Percentiles rank a stretch among this genome's conserved stretches.
Evolutionary conservation across 1,140 invertebrate species (phyloP).

Genomic region (Zaprionus africanus): DNA sequence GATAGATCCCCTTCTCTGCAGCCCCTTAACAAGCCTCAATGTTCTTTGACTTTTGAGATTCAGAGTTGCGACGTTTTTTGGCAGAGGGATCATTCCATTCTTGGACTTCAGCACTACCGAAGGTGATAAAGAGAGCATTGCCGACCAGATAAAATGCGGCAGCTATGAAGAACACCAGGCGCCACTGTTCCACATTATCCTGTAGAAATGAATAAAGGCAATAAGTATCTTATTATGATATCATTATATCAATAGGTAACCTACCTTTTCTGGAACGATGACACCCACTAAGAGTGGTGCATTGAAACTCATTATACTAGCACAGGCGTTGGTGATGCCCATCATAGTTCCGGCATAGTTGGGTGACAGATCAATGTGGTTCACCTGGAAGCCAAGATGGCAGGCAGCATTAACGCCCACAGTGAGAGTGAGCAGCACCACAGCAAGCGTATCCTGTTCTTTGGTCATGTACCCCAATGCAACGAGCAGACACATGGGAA

Average conservation of each 20-base stretch:
- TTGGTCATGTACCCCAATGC: constrained; percentile 58
- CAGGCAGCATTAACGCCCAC: constrained; percentile 84
- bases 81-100: constrained; percentile 87
- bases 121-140: constrained; percentile 88
- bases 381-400: constrained; percentile 87
- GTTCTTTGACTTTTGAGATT: constrained; percentile 30
- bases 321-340: constrained; percentile 89
- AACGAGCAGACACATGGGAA: constrained; percentile 87
- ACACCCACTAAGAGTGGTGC: constrained; percentile 87
- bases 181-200: constrained; percentile 87
- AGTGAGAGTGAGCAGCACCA: constrained; percentile 80
- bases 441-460: constrained; percentile 75
- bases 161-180: constrained; percentile 89
- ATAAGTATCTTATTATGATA: background rate
- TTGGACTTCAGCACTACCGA: constrained; percentile 87
- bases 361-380: constrained; percentile 90
- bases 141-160: constrained; percentile 88
- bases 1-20: too few relatives aligned
- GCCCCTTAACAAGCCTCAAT: background rate
- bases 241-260: background rate
- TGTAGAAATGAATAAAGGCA: constrained; percentile 45
- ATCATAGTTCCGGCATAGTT: constrained; percentile 89
- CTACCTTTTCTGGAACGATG: constrained; percentile 87
- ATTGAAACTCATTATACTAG: constrained; percentile 89
- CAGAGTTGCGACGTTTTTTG: constrained; percentile 24